Percentiles rank a stretch among this genome's conserved stretches.
These are phyloP conservation scores for Chloropsis cyanopogon DNA, from an alignment of 2,113 vertebrate species.

Conservation along the genomic window DNA sequence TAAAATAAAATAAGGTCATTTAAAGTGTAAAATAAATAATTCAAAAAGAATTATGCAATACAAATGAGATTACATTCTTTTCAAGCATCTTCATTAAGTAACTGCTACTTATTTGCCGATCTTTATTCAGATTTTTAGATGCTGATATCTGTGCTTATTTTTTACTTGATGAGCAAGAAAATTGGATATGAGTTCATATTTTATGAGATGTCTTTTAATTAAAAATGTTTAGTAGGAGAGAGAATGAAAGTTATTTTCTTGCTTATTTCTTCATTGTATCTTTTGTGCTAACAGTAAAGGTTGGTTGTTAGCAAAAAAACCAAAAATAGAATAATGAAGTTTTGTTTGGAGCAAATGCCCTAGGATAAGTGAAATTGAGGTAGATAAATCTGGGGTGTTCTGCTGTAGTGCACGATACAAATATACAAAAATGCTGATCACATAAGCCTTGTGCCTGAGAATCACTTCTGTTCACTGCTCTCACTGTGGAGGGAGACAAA, in stretches of 20 bases:
- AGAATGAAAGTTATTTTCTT: neutral
- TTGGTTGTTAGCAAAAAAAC: neutral
- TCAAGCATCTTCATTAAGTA: neutral
- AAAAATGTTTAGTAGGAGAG: neutral
- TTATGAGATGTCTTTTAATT: neutral
- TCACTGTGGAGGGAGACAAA: neutral
- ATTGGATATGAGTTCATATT: slow-evolving; percentile 6
- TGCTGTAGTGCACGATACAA: neutral
- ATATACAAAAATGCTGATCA: neutral
- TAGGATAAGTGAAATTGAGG: neutral
- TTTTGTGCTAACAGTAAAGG: neutral
- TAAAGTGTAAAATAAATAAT: slow-evolving; percentile 35
- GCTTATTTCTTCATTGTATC: neutral
- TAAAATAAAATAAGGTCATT: slow-evolving; percentile 13
- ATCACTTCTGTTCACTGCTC: neutral
- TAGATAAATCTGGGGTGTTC: neutral
- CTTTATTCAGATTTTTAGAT: slow-evolving; percentile 1
- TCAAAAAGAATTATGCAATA: slow-evolving; percentile 24
- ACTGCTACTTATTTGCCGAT: neutral
- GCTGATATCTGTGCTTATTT: neutral
- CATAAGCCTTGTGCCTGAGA: neutral
- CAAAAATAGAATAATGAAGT: neutral
- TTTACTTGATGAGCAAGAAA: neutral
- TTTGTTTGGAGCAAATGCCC: neutral
- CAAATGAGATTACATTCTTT: slow-evolving; percentile 32